Conservation (phyloP, 2,888 invertebrate species). For the Eristalis pertinax region DNA sequence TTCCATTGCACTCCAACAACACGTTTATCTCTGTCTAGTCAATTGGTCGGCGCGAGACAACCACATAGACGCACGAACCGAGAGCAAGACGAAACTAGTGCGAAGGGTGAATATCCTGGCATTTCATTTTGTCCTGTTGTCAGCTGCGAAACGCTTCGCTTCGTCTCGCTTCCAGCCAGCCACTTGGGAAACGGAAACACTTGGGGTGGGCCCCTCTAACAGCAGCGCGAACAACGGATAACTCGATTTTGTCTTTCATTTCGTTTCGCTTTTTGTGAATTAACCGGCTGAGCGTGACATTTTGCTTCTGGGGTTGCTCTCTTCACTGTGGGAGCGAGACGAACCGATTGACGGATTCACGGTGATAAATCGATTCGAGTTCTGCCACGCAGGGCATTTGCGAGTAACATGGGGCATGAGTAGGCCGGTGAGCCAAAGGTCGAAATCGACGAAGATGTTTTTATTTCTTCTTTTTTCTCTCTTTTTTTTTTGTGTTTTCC, state of each 20-base stretch:
- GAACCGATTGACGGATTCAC: not conserved
- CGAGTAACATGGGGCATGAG: not conserved
- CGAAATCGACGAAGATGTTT: not conserved
- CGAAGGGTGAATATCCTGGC: no score
- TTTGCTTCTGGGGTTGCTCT: not conserved
- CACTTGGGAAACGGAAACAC: no score
- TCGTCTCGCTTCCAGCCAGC: no score
- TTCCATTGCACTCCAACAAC: constrained; percentile 20
- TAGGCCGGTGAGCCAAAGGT: not conserved
- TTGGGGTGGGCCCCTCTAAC: no score
- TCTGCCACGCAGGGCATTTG: not conserved
- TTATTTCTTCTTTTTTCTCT: no score
- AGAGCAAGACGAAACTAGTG: not conserved
- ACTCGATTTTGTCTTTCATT: not conserved
- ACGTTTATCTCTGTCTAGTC: constrained; percentile 29
- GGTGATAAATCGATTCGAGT: not conserved
- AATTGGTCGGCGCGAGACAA: not conserved
- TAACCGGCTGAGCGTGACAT: constrained; percentile 37
- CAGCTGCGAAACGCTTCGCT: no score
- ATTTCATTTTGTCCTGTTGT: not conserved
- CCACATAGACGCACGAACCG: not conserved
- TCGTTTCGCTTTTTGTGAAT: not conserved
- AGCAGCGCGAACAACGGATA: no score
- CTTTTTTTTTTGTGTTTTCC: no score
- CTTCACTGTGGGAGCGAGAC: not conserved